Conservation (phyloP, 1,140 invertebrate species). For the Goniozus legneri region DNA sequence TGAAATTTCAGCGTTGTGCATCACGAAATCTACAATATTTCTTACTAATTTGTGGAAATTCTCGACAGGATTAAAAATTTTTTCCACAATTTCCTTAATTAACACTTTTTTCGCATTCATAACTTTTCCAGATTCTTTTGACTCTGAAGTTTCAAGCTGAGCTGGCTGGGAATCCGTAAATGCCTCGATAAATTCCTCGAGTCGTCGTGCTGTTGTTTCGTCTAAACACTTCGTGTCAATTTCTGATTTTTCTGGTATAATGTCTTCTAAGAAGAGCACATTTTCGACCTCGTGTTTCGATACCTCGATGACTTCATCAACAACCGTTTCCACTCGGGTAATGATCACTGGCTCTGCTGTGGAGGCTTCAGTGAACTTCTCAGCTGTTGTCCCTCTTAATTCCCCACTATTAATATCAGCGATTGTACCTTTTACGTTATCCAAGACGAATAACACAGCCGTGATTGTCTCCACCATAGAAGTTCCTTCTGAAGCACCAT, state of each 20-base stretch:
- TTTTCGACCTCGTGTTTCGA: constrained; percentile 38
- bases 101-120: background rate
- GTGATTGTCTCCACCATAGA: constrained; percentile 41
- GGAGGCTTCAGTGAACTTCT: background rate
- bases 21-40: constrained; percentile 1
- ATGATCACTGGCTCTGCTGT: background rate
- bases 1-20: too few relatives aligned
- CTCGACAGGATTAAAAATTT: constrained; percentile 10
- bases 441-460: constrained; percentile 34
- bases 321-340: constrained; percentile 22
- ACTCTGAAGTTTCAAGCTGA: constrained; percentile 5
- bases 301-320: constrained; percentile 41
- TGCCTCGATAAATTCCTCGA: constrained; percentile 34
- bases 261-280: constrained; percentile 22
- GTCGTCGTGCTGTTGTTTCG: constrained; percentile 26
- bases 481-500: constrained; percentile 26
- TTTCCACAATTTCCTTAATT: constrained; percentile 8
- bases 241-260: constrained; percentile 1
- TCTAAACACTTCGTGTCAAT: constrained; percentile 25
- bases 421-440: constrained; percentile 29
- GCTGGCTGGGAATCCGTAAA: constrained; percentile 25
- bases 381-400: background rate
- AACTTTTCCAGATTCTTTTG: constrained; percentile 6
- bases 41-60: constrained; percentile 3
- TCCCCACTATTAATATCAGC: constrained; percentile 1